A percentile compares a stretch with the other conserved stretches of the same genome.
Conservation (phyloP, 2,113 vertebrate species). For the Vombatus ursinus region DNA sequence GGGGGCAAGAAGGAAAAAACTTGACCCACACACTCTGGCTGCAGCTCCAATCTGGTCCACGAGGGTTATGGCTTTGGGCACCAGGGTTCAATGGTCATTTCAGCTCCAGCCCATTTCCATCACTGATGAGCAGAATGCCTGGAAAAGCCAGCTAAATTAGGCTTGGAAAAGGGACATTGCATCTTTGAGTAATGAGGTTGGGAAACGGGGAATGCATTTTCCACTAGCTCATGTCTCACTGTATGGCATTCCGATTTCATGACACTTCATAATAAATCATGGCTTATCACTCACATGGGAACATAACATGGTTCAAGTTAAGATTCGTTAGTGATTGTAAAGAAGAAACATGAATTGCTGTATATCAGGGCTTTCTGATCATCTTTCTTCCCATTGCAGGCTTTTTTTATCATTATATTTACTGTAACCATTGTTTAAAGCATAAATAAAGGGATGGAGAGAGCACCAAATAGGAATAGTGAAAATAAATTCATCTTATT, state of each 20-base stretch:
- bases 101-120: conserved; percentile 39
- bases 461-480: conserved; percentile 80
- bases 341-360: conserved; percentile 85
- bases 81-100: neutral
- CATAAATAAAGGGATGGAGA: conserved; percentile 83
- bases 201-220: conserved; percentile 85
- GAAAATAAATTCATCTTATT: conserved; percentile 85
- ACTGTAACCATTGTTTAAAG: conserved; percentile 83
- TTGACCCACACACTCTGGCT: neutral
- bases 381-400: conserved; percentile 79
- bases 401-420: conserved; percentile 82
- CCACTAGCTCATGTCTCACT: conserved; percentile 85
- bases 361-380: conserved; percentile 82
- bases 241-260: conserved; percentile 84
- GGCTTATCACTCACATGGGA: conserved; percentile 87
- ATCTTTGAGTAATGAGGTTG: conserved; percentile 86
- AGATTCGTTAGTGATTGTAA: conserved; percentile 87
- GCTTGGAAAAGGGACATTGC: conserved; percentile 80
- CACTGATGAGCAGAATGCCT: conserved; percentile 42
- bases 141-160: conserved; percentile 80
- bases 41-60: neutral
- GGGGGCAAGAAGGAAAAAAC: neutral
- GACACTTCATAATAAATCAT: conserved; percentile 87
- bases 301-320: conserved; percentile 84
- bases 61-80: neutral